These are phyloP conservation scores for Rousettus leschenaultii DNA, from an alignment of 2,113 vertebrate genomes.

Conservation along the genomic window DNA sequence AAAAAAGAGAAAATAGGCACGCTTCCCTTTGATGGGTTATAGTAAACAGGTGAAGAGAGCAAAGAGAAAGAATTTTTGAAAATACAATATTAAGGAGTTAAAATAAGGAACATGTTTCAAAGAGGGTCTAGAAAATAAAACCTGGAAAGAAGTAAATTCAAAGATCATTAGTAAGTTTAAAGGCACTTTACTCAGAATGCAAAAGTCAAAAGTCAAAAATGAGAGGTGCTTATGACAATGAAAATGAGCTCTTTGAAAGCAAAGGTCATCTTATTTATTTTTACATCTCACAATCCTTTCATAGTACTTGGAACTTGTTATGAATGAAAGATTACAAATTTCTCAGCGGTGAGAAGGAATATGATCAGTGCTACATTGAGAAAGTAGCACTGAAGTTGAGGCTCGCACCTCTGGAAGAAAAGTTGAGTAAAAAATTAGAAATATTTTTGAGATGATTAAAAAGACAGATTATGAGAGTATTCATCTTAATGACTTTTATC, in stretches of 20 bases:
- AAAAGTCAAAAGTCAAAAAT: neutral
- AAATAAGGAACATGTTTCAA: neutral
- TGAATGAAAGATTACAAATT: conserved; percentile 4
- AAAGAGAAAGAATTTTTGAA: neutral
- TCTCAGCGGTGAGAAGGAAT: neutral
- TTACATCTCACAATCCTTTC: neutral
- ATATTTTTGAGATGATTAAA: neutral
- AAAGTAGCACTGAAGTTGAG: neutral
- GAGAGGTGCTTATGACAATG: neutral
- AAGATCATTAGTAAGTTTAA: neutral
- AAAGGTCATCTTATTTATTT: neutral
- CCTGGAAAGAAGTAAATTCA: neutral
- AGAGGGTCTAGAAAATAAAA: neutral
- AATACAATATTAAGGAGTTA: neutral
- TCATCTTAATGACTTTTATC: neutral
- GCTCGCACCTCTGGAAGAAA: neutral
- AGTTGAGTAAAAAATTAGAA: neutral
- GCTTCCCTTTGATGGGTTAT: neutral
- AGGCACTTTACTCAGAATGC: neutral
- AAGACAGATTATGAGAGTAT: neutral
- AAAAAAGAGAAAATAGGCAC: neutral
- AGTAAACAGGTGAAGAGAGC: neutral
- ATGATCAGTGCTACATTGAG: neutral
- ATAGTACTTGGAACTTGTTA: neutral
- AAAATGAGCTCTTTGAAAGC: neutral